phyloP scores from a whole-genome alignment of 2,888 invertebrate genomes.

The Branchipolynoe longqiensis region DNA sequence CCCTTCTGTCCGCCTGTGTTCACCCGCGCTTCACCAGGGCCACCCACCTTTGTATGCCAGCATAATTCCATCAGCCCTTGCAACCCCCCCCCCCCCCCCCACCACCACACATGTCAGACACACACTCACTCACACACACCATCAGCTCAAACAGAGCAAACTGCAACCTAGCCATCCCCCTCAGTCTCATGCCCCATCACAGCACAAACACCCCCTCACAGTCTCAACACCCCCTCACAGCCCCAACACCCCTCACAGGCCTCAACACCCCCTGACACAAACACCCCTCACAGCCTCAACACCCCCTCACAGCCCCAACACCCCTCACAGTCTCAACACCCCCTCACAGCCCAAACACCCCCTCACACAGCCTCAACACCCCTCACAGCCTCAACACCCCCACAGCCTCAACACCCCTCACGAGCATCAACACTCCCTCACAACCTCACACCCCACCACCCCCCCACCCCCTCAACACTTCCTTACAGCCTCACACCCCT shows the following conservation, averaged over 20 bases:
- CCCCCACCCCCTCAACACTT: not conserved
- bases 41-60: conserved; percentile 31
- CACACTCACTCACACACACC: not conserved
- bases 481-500: too few relatives aligned
- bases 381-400: too few relatives aligned
- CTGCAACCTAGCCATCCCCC: not conserved
- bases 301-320: too few relatives aligned
- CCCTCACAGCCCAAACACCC: too few relatives aligned
- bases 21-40: too few relatives aligned
- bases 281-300: too few relatives aligned
- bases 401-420: conserved; percentile 5
- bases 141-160: too few relatives aligned
- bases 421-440: not conserved
- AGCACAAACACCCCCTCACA: not conserved
- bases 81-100: conserved; percentile 24
- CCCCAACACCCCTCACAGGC: not conserved
- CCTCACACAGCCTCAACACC: too few relatives aligned
- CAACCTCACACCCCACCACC: conserved; percentile 22
- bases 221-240: not conserved
- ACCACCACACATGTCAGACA: not conserved
- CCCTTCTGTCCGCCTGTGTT: conserved; percentile 1
- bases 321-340: too few relatives aligned
- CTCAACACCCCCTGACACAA: too few relatives aligned
- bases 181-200: not conserved
- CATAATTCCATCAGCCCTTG: conserved; percentile 46